These are phyloP conservation scores for Pygoscelis antarcticus DNA, from an alignment of 2,113 vertebrate genomes.

Conservation along the genomic window DNA sequence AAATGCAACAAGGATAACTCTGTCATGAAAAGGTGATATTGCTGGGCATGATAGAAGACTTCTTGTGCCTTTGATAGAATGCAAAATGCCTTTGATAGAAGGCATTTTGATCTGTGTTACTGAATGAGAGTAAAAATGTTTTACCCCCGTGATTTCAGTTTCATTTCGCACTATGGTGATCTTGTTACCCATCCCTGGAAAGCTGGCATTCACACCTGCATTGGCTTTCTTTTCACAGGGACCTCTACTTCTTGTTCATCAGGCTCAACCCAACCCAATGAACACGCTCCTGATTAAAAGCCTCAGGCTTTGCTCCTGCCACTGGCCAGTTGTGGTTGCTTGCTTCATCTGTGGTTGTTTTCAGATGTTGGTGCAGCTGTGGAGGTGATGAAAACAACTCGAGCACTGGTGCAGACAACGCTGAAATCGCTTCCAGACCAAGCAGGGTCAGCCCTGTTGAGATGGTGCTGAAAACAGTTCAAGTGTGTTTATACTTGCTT, in stretches of 20 bases:
- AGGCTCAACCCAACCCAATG: neutral
- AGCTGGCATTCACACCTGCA: neutral
- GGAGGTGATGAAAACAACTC: neutral
- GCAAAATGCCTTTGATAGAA: neutral
- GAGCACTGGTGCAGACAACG: neutral
- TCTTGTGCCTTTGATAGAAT: neutral
- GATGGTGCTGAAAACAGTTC: neutral
- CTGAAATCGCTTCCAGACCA: neutral
- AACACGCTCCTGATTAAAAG: neutral
- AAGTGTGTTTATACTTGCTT: neutral
- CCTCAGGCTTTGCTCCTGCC: neutral
- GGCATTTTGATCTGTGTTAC: neutral
- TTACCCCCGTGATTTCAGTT: neutral
- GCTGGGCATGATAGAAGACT: neutral
- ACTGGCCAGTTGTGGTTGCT: neutral
- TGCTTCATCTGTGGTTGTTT: neutral
- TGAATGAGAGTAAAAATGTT: neutral
- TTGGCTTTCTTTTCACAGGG: neutral
- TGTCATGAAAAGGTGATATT: neutral
- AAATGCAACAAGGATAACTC: neutral
- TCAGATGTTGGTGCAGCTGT: neutral
- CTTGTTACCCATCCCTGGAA: neutral
- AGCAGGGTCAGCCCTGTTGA: neutral
- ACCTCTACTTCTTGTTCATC: neutral
- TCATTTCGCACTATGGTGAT: neutral